Base-by-base conservation (phyloP, 2,888 invertebrate species). In the Leucophenga montana region DNA sequence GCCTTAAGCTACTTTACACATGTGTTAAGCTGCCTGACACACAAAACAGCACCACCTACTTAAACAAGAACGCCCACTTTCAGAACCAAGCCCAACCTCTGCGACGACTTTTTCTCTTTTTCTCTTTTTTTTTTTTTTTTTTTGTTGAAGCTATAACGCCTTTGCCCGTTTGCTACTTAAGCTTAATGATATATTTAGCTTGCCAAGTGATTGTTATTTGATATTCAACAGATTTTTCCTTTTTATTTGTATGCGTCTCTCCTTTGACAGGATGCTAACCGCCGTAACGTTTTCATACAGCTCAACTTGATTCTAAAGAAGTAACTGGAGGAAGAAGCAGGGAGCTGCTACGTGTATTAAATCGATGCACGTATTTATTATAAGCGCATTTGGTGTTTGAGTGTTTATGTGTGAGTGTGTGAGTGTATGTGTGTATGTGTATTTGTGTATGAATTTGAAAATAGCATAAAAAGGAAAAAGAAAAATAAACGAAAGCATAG, bases 201-300 rank as follows among this genome's bases (percentile, higher is more conserved):
- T 81, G 77, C 77, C 75, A 83, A 83, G 81, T 82, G 83, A 84
- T 84, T 83, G 83, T 84, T 84, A 84, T 84, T 84, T 83, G 84
- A 84, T 84, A 84, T 84, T 83, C 84, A 84, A 84, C 84, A 84
- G 84, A 84, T 84, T 84, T 84, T 77, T 73, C 61, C 62, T 71
- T 20, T 44, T 61, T 48, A 14, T 64, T 48, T 64, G 39, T 59
- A 33, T 22, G 14, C 27, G 56, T 27, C 18, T 56, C 16, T 22
- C 18, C 20, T 16, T 56, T 56, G 9, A 8, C 39, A 39, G 39
- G 39, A 39, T 39, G 39, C 39, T 39, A 39, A 39, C 39, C 39
- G 11, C 39, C 39, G 39, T 11, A 8, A 39, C 39, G 39, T 39
- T 33, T 33, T 33, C 33, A 5, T 33, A 8, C 3, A 5, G 3